These are phyloP conservation scores for Plagodis dolabraria DNA, from an alignment of 2,888 invertebrate species.

Conservation along the genomic window DNA sequence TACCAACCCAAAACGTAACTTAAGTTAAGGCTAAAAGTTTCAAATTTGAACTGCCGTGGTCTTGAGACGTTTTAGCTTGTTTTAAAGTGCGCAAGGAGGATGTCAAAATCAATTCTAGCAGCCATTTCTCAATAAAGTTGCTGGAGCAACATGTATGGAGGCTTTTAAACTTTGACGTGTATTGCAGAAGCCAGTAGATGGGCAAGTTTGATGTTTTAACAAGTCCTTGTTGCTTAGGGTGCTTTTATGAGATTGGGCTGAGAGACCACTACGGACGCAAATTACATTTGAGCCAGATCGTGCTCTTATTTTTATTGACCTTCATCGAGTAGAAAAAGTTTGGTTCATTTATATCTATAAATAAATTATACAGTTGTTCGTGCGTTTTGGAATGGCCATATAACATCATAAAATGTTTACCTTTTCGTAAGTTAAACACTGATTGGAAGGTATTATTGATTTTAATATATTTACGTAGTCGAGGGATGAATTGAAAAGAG, in stretches of 20 bases:
- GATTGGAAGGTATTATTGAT: too few relatives aligned
- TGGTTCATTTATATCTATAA: too few relatives aligned
- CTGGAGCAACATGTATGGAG: conserved; percentile 65
- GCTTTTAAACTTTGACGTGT: conserved; percentile 79
- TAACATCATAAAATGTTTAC: too few relatives aligned
- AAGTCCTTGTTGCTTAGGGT: conserved; percentile 16
- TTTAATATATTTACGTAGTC: too few relatives aligned
- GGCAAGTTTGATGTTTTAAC: conserved; percentile 38
- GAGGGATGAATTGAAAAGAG: too few relatives aligned
- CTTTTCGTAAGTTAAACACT: too few relatives aligned
- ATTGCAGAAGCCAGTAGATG: conserved; percentile 38
- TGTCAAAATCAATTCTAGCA: conserved; percentile 78
- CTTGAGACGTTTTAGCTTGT: conserved; percentile 64
- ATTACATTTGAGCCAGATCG: not conserved
- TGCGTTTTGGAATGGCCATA: too few relatives aligned
- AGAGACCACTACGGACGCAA: not conserved
- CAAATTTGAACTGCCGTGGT: conserved; percentile 25
- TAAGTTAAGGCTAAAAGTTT: conserved; percentile 26
- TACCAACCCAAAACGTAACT: conserved; percentile 31
- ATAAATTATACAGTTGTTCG: too few relatives aligned
- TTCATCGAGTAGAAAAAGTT: too few relatives aligned
- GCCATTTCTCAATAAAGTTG: conserved; percentile 82
- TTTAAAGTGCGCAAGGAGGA: conserved; percentile 69
- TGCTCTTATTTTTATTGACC: too few relatives aligned
- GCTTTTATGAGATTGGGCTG: conserved; percentile 2